These are phyloP conservation scores for Rhegmatorhina hoffmannsi DNA, from an alignment of 2,113 vertebrate species.

Conservation along the genomic window DNA sequence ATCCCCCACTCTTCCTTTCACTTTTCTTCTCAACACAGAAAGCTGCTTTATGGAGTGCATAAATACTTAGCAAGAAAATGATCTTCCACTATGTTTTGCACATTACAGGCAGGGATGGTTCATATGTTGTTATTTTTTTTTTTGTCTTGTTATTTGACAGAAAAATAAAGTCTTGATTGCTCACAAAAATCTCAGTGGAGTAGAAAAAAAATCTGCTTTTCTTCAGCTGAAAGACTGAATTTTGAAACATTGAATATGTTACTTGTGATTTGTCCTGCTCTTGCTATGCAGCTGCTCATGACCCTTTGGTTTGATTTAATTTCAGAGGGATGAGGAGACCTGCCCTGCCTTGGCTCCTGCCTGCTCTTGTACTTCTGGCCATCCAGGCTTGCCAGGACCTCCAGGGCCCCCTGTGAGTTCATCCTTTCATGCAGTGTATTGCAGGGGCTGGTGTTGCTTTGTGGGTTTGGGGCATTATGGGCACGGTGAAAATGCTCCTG, in stretches of 20 bases:
- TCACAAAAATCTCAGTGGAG: neutral
- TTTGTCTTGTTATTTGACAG: neutral
- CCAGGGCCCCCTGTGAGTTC: slow-evolving; percentile 83
- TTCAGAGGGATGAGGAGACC: slow-evolving; percentile 85
- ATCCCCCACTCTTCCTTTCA: neutral
- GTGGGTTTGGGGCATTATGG: rapidly evolving
- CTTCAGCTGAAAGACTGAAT: neutral
- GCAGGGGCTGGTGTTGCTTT: rapidly evolving
- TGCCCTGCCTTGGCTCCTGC: slow-evolving; percentile 80
- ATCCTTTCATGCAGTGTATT: rapidly evolving
- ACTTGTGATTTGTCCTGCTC: neutral
- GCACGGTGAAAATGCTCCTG: neutral
- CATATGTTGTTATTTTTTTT: neutral
- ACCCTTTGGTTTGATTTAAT: neutral
- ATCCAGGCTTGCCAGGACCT: slow-evolving; percentile 80
- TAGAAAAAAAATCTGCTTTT: neutral
- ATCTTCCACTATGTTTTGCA: neutral
- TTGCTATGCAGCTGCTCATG: neutral
- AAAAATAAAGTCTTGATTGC: neutral
- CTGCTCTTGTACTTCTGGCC: slow-evolving; percentile 82
- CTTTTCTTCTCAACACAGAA: neutral
- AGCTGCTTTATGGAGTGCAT: neutral
- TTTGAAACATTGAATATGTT: neutral
- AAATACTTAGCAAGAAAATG: neutral
- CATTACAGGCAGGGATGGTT: neutral